These are phyloP conservation scores for Alloscopus bannaensis DNA, from an alignment of 2,888 invertebrate genomes.

Conservation along the genomic window DNA sequence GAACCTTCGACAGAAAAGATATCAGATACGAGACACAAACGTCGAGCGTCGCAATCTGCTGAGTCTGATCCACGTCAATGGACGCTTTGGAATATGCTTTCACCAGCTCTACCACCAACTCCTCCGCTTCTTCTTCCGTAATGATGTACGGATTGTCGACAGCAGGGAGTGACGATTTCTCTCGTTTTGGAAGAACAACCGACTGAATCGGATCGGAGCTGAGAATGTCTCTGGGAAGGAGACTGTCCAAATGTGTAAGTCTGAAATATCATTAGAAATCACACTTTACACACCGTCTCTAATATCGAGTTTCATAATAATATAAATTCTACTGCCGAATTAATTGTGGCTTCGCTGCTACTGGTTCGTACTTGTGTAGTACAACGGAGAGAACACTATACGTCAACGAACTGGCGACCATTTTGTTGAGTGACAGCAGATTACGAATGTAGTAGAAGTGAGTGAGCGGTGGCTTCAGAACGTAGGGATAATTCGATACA, in stretches of 20 bases:
- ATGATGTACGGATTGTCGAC: slow-evolving; percentile 76
- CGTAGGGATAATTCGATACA: slow-evolving; percentile 85
- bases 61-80: slow-evolving; percentile 38
- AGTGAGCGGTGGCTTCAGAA: slow-evolving; percentile 81
- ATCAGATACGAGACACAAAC: slow-evolving; percentile 39
- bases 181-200: slow-evolving; percentile 53
- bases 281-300: not conserved
- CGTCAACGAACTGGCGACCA: slow-evolving; percentile 82
- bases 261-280: slow-evolving; percentile 77
- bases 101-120: slow-evolving; percentile 33
- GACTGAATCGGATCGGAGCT: slow-evolving; percentile 74
- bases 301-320: no score
- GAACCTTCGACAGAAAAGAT: slow-evolving; percentile 23
- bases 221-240: slow-evolving; percentile 80
- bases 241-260: slow-evolving; percentile 85
- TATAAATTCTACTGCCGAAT: no score
- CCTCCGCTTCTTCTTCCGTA: slow-evolving; percentile 79
- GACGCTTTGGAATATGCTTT: slow-evolving; percentile 38
- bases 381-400: slow-evolving; percentile 84
- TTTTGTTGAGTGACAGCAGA: slow-evolving; percentile 84
- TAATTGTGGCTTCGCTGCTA: no score
- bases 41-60: slow-evolving; percentile 43
- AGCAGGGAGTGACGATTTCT: slow-evolving; percentile 13
- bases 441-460: slow-evolving; percentile 88
- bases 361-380: slow-evolving; percentile 85